Evolutionary conservation across 2,113 vertebrate species (phyloP).

Genomic region (Solenodon paradoxus): DNA sequence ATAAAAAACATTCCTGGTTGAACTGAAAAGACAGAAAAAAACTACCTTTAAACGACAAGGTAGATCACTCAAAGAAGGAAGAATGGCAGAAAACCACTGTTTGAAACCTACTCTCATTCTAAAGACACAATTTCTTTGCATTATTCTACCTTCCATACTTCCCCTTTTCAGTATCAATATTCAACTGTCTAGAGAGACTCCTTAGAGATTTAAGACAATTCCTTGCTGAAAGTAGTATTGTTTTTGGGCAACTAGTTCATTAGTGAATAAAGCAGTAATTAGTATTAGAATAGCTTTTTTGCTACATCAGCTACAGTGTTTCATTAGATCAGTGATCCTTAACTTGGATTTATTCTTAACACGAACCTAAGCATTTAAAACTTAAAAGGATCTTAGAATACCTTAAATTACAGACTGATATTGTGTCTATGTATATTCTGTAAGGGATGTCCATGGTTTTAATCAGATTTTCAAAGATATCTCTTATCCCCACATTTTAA

Average conservation of each 20-base stretch:
- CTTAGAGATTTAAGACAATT: background rate
- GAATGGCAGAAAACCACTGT: conserved; percentile 11
- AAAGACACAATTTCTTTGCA: background rate
- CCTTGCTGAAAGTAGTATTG: background rate
- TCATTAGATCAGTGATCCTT: conserved; percentile 17
- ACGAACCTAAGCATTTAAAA: background rate
- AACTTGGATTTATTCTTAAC: conserved; percentile 37
- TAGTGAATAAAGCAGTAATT: background rate
- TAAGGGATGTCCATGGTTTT: background rate
- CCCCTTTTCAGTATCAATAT: background rate
- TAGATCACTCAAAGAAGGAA: background rate
- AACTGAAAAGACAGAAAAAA: background rate
- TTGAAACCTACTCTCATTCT: conserved; percentile 19
- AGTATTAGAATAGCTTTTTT: background rate
- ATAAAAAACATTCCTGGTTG: background rate
- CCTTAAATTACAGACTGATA: background rate
- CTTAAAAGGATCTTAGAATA: conserved; percentile 8
- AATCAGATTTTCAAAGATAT: conserved; percentile 39
- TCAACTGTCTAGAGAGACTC: background rate
- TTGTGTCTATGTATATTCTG: background rate
- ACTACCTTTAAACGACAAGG: background rate
- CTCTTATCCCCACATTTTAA: background rate
- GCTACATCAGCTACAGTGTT: background rate
- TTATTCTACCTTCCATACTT: background rate
- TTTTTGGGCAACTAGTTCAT: conserved; percentile 12